A percentile compares a stretch with the other conserved stretches of the same genome.
Evolutionary conservation across 2,797 vertebrate genomes (phyloP).

Genomic region (Chiroxiphia lanceolata): DNA sequence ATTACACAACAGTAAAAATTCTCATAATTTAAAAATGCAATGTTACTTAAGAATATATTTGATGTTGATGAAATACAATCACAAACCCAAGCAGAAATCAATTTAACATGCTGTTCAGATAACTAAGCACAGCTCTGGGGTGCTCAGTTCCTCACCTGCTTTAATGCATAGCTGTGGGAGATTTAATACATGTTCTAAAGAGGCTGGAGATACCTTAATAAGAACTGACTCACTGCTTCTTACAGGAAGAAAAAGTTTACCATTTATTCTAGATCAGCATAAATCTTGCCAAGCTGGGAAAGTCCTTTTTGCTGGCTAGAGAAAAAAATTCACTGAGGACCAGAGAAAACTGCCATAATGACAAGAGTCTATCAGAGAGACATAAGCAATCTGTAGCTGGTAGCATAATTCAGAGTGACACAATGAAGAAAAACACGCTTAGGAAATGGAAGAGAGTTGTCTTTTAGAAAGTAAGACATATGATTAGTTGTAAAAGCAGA

Average conservation of each 20-base stretch:
- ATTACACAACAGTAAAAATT: neutral
- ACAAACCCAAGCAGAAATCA: neutral
- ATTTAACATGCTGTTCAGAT: neutral
- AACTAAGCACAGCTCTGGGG: neutral
- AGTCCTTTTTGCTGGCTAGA: neutral
- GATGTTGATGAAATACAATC: neutral
- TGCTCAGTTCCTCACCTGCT: neutral
- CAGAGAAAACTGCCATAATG: neutral
- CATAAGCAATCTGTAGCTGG: neutral
- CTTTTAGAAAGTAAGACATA: neutral
- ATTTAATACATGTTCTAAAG: neutral
- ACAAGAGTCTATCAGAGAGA: neutral
- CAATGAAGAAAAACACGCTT: neutral
- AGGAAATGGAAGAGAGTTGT: neutral
- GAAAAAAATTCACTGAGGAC: neutral
- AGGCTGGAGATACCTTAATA: neutral
- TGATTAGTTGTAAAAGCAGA: neutral
- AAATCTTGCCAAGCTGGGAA: neutral
- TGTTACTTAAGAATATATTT: neutral
- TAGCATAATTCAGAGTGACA: neutral
- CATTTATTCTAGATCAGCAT: neutral
- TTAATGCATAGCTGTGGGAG: neutral
- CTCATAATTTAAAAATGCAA: neutral
- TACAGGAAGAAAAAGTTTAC: neutral
- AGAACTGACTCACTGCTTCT: neutral